These are phyloP conservation scores for Marmota monax DNA, from an alignment of 2,113 vertebrate species.

Conservation along the genomic window DNA sequence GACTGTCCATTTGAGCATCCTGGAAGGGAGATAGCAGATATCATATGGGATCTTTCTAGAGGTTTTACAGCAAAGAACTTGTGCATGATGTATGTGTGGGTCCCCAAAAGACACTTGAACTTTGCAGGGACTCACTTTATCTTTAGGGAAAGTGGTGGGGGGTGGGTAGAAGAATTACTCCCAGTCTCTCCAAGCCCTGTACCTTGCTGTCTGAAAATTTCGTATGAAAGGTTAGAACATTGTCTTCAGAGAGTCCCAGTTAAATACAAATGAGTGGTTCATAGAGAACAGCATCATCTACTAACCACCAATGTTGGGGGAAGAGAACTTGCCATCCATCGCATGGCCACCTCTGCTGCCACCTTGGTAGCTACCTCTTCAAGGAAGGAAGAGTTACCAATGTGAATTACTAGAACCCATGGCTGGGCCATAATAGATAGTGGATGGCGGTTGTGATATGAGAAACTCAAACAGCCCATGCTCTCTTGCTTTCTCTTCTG, in stretches of 20 bases:
- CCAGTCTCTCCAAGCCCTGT: neutral
- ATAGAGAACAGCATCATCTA: neutral
- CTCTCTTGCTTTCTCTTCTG: neutral
- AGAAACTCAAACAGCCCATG: neutral
- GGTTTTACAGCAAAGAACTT: neutral
- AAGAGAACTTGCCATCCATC: neutral
- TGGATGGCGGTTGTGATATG: neutral
- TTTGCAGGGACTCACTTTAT: neutral
- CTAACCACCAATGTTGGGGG: neutral
- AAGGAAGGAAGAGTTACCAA: neutral
- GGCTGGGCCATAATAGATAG: neutral
- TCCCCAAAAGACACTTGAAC: neutral
- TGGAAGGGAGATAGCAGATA: neutral
- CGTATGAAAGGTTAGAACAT: neutral
- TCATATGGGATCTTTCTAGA: neutral
- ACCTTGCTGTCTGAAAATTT: neutral
- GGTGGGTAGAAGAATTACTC: neutral
- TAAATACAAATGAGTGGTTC: neutral
- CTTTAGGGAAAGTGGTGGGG: neutral
- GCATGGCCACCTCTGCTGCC: neutral
- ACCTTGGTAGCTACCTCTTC: neutral
- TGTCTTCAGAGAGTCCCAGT: neutral
- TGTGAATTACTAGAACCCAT: neutral
- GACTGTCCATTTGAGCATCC: constrained; percentile 30
- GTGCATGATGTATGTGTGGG: neutral